These are phyloP conservation scores for Trypoxylon attenuatum DNA, from an alignment of 2,888 invertebrate genomes.

Conservation along the genomic window DNA sequence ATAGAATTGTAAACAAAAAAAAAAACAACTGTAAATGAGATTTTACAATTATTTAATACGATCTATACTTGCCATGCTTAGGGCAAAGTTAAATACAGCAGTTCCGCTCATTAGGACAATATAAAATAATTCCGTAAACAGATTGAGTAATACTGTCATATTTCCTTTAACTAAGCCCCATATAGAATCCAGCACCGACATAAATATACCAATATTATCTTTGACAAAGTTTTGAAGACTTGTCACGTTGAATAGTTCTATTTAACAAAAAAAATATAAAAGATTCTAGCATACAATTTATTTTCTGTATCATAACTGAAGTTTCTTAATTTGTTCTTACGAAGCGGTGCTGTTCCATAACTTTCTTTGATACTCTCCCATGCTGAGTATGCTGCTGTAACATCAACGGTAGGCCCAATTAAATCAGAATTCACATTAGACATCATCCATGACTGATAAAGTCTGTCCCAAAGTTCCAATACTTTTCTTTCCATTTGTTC, in stretches of 20 bases:
- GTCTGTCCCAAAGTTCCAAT: conserved; percentile 93
- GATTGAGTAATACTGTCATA: conserved; percentile 88
- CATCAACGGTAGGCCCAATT: conserved; percentile 84
- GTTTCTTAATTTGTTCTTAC: conserved; percentile 73
- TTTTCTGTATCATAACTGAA: neutral
- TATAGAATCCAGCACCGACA: conserved; percentile 89
- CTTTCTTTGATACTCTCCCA: conserved; percentile 84
- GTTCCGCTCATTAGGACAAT: conserved; percentile 91
- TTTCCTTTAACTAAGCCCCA: conserved; percentile 96
- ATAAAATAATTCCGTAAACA: conserved; percentile 91
- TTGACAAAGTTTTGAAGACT: conserved; percentile 88
- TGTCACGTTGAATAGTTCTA: conserved; percentile 83
- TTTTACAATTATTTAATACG: conserved; percentile 1
- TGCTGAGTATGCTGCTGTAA: conserved; percentile 82
- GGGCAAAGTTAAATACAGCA: conserved; percentile 90
- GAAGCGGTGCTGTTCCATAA: conserved; percentile 83
- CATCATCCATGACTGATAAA: conserved; percentile 95
- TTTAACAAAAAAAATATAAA: conserved; percentile 44
- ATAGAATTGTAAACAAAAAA: conserved; percentile 47
- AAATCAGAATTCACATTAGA: conserved; percentile 77
- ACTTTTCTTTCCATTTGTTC: conserved; percentile 91
- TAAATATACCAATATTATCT: conserved; percentile 92
- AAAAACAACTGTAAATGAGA: neutral
- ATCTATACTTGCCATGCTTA: conserved; percentile 82
- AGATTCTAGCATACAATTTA: neutral